These are phyloP conservation scores for Muschampia plurimacula DNA, from an alignment of 2,888 invertebrate species.

Conservation along the genomic window DNA sequence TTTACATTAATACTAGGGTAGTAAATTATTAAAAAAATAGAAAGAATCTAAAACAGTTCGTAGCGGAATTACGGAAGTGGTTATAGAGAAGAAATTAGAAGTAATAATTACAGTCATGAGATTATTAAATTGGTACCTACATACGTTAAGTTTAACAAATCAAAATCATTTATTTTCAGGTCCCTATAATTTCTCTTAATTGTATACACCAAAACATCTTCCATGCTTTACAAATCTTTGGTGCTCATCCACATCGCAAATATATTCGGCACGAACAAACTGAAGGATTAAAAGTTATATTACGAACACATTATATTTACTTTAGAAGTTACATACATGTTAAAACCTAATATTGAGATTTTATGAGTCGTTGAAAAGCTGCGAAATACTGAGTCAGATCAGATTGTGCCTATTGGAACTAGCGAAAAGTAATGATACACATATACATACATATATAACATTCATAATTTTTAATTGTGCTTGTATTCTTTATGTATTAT, in stretches of 20 bases:
- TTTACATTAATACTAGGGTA: conserved; percentile 70
- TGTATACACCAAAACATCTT: conserved; percentile 81
- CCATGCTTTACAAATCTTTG: conserved; percentile 83
- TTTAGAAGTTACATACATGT: conserved; percentile 70
- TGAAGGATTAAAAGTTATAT: conserved; percentile 67
- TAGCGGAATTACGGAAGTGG: conserved; percentile 69
- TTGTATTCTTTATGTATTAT: conserved; percentile 24
- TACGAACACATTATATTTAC: conserved; percentile 80
- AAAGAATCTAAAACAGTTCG: conserved; percentile 59
- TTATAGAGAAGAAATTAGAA: conserved; percentile 61
- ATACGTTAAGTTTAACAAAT: conserved; percentile 77
- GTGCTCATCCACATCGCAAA: conserved; percentile 82
- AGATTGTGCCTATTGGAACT: conserved; percentile 60
- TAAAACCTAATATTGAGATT: conserved; percentile 83
- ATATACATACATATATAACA: background rate
- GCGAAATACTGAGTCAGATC: conserved; percentile 77
- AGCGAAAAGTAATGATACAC: conserved; percentile 27
- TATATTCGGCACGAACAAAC: conserved; percentile 74
- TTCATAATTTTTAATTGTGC: conserved; percentile 17
- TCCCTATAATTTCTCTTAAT: conserved; percentile 84
- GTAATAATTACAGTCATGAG: conserved; percentile 78
- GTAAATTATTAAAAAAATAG: conserved; percentile 76
- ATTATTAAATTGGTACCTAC: conserved; percentile 83
- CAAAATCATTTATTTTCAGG: conserved; percentile 78
- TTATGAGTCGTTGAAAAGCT: conserved; percentile 79